A percentile compares a stretch with the other conserved stretches of the same genome.
These are phyloP conservation scores for Uromys caudimaculatus DNA, from an alignment of 2,797 vertebrate genomes.

Conservation along the genomic window DNA sequence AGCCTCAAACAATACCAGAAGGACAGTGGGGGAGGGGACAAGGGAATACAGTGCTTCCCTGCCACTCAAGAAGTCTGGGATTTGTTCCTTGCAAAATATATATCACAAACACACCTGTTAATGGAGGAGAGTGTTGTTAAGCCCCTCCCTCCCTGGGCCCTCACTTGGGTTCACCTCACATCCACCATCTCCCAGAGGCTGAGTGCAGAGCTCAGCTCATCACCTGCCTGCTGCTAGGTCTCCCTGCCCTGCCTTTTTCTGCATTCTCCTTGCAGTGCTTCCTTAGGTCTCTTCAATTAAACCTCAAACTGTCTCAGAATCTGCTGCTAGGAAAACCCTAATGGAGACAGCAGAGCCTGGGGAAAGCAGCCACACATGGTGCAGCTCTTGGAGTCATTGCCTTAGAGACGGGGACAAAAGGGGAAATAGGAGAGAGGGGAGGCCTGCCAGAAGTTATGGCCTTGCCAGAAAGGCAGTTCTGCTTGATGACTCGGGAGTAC, in stretches of 20 bases:
- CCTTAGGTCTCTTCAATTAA: neutral
- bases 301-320: neutral
- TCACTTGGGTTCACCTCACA: neutral
- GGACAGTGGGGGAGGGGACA: neutral
- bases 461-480: neutral
- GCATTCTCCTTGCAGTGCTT: rapidly evolving
- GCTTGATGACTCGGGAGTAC: neutral
- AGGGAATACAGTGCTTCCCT: no score
- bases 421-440: neutral
- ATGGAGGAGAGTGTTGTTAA: neutral
- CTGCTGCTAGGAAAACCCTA: neutral
- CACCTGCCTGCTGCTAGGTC: no score
- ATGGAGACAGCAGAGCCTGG: neutral
- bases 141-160: rapidly evolving
- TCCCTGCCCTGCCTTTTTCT: neutral
- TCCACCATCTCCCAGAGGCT: neutral
- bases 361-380: neutral
- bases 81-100: neutral
- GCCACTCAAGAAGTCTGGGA: neutral
- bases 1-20: neutral
- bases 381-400: neutral
- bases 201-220: neutral
- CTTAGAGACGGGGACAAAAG: neutral
- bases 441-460: neutral
- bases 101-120: neutral